Evolutionary conservation across 1,140 invertebrate genomes (phyloP).

Genomic region (Danaus melanippus): DNA sequence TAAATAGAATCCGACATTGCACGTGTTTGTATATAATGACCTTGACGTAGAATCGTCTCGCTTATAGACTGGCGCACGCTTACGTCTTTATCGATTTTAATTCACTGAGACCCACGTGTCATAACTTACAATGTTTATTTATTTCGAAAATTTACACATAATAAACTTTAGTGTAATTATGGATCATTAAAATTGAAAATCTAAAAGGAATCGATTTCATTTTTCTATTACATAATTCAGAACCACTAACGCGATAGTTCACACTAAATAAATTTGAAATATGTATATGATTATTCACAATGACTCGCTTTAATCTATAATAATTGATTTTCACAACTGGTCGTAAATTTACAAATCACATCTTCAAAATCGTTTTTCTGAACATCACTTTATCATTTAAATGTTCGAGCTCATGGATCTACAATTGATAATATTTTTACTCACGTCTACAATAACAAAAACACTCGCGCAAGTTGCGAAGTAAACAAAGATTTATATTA

Average conservation of each 20-base stretch:
- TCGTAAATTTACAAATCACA: slow-evolving; percentile 2
- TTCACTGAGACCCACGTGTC: slow-evolving; percentile 63
- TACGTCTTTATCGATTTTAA: slow-evolving; percentile 66
- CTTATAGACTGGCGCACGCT: slow-evolving; percentile 65
- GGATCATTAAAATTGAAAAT: slow-evolving; percentile 19
- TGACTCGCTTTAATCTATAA: slow-evolving; percentile 55
- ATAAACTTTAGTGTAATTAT: slow-evolving; percentile 16
- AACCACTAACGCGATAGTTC: slow-evolving; percentile 29
- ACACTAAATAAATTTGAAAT: slow-evolving; percentile 36
- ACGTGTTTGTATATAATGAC: slow-evolving; percentile 65
- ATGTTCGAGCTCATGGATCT: slow-evolving; percentile 13
- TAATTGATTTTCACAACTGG: slow-evolving; percentile 23
- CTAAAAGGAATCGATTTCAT: slow-evolving; percentile 30
- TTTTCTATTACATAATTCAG: slow-evolving; percentile 57
- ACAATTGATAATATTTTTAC: slow-evolving; percentile 30
- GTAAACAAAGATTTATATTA: slow-evolving; percentile 70
- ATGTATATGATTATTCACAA: slow-evolving; percentile 60
- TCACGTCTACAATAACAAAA: slow-evolving; percentile 62
- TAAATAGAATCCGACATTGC: slow-evolving; percentile 74
- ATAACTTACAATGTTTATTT: slow-evolving; percentile 53
- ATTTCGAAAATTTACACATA: slow-evolving; percentile 28
- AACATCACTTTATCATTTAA: slow-evolving; percentile 10
- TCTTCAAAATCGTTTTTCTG: slow-evolving; percentile 6
- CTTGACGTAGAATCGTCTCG: slow-evolving; percentile 65
- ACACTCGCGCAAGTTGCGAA: slow-evolving; percentile 63